phyloP scores from a whole-genome alignment of 1,140 invertebrate species.

The Drosophila asahinai region DNA sequence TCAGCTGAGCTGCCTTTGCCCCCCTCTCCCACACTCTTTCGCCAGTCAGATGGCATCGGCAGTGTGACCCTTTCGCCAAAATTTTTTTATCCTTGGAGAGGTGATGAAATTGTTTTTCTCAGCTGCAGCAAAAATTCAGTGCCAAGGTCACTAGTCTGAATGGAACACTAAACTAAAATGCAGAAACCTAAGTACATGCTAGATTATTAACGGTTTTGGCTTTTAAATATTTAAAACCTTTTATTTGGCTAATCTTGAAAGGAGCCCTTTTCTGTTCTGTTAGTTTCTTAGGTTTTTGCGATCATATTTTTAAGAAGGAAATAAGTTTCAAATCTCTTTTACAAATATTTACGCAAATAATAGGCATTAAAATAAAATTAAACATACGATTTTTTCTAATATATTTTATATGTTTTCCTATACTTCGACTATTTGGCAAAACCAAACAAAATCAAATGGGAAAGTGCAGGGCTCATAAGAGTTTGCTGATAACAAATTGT shows the following conservation, averaged over 20 bases:
- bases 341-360: too few relatives aligned
- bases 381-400: neutral
- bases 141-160: neutral
- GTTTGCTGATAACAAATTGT: constrained; percentile 13
- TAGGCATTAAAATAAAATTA: too few relatives aligned
- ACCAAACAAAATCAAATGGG: neutral
- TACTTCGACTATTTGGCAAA: neutral
- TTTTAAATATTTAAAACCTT: neutral
- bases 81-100: constrained; percentile 17
- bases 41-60: neutral
- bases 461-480: neutral
- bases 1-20: constrained; percentile 15
- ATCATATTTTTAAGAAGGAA: neutral
- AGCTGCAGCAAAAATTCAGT: neutral
- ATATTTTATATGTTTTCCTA: too few relatives aligned
- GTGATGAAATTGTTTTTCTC: constrained; percentile 32
- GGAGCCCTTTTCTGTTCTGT: too few relatives aligned
- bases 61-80: constrained; percentile 27
- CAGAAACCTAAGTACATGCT: neutral
- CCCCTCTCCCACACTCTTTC: neutral
- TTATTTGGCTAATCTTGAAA: too few relatives aligned
- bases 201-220: too few relatives aligned
- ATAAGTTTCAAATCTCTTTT: too few relatives aligned
- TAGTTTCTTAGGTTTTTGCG: neutral
- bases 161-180: neutral